phyloP scores from a whole-genome alignment of 2,888 invertebrate genomes.

The Disparrhopalites patrizii region DNA sequence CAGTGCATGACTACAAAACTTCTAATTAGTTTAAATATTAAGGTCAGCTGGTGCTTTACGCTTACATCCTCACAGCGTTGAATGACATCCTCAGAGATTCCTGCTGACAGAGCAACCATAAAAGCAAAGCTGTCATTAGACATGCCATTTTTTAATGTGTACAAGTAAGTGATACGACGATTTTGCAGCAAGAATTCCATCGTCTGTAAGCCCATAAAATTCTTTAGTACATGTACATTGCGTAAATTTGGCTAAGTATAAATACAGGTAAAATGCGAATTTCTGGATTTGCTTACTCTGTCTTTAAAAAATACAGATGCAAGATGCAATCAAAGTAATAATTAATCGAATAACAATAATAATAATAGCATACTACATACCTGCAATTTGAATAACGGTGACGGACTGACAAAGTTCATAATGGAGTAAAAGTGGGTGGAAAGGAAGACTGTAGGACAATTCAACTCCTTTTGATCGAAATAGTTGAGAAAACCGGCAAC shows the following conservation, averaged over 20 bases:
- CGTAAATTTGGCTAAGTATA: neutral
- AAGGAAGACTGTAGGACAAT: slow-evolving; percentile 70
- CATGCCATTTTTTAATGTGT: slow-evolving; percentile 61
- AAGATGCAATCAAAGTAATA: too few relatives aligned
- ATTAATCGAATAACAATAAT: too few relatives aligned
- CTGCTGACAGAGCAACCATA: slow-evolving; percentile 61
- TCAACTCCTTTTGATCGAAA: slow-evolving; percentile 58
- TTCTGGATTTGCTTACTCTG: too few relatives aligned
- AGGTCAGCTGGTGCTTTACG: too few relatives aligned
- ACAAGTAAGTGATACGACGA: slow-evolving; percentile 63
- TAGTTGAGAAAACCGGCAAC: slow-evolving; percentile 65
- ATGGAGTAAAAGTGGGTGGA: slow-evolving; percentile 75
- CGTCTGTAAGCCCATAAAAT: slow-evolving; percentile 54
- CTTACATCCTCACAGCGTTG: slow-evolving; percentile 56
- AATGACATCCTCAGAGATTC: slow-evolving; percentile 57
- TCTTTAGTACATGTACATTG: slow-evolving; percentile 22
- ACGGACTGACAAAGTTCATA: slow-evolving; percentile 58
- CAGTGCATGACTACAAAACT: too few relatives aligned
- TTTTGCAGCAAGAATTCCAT: slow-evolving; percentile 60
- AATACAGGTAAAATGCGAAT: neutral
- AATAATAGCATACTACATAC: slow-evolving; percentile 51
- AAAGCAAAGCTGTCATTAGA: slow-evolving; percentile 63
- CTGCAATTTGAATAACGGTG: slow-evolving; percentile 57
- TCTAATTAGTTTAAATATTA: too few relatives aligned
- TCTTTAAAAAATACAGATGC: too few relatives aligned